Conservation (phyloP, 2,113 vertebrate species). For the Meles meles region DNA sequence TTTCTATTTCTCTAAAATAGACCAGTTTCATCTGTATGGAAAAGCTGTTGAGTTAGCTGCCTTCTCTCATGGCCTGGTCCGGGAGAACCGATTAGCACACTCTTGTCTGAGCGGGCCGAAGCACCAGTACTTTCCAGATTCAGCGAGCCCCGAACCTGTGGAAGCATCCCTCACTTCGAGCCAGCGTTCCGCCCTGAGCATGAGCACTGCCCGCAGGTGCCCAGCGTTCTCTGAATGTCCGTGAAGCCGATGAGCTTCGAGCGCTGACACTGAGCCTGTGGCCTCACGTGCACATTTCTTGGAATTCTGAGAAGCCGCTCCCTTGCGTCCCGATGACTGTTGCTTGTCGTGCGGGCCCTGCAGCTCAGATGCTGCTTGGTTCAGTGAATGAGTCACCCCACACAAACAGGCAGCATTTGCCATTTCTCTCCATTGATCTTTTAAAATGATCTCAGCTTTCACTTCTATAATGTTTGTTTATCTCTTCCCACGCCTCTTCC, state of each 20-base stretch:
- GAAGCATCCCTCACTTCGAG: background rate
- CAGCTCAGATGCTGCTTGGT: background rate
- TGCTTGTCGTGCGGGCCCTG: background rate
- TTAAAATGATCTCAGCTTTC: background rate
- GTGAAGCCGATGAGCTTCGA: rapidly evolving
- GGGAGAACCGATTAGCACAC: background rate
- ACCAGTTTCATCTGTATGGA: background rate
- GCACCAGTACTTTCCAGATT: background rate
- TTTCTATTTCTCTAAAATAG: background rate
- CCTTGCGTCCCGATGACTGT: rapidly evolving
- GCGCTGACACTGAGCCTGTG: background rate
- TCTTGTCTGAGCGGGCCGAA: background rate
- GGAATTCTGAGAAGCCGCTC: background rate
- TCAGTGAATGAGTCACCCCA: background rate
- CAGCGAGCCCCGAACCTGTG: background rate
- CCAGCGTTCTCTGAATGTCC: rapidly evolving
- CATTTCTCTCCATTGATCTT: background rate
- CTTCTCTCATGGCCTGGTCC: background rate
- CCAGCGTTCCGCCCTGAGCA: background rate
- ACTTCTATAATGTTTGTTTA: background rate
- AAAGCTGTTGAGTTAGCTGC: background rate
- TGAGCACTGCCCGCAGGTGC: rapidly evolving
- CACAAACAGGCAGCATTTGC: rapidly evolving
- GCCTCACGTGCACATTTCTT: rapidly evolving
- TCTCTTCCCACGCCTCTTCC: background rate